Evolutionary conservation across 2,113 vertebrate species (phyloP).

Genomic region (Genyomyrus donnyi): DNA sequence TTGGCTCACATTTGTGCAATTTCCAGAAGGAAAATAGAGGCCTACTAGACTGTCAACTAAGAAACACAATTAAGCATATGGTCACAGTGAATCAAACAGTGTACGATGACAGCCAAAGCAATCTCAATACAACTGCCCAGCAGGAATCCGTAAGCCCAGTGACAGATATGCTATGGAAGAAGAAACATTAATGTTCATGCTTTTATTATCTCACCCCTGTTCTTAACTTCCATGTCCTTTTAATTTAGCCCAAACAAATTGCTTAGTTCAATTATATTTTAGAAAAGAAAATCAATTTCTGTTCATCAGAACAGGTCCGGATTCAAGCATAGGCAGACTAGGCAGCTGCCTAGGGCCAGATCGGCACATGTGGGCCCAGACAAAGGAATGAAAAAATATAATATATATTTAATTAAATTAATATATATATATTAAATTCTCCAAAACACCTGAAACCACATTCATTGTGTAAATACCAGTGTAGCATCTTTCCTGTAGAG

Average conservation of each 20-base stretch:
- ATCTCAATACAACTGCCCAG: background rate
- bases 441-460: background rate
- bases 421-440: background rate
- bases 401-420: background rate
- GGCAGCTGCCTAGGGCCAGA: background rate
- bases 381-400: background rate
- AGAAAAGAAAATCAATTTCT: background rate
- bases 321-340: background rate
- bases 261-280: background rate
- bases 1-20: background rate
- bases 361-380: background rate
- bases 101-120: background rate
- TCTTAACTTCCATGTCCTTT: background rate
- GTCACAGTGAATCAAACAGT: background rate
- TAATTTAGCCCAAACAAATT: background rate
- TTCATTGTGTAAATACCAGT: background rate
- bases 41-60: background rate
- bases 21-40: background rate
- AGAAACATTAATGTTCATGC: background rate
- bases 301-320: background rate
- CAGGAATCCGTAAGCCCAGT: background rate
- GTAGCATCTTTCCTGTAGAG: background rate
- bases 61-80: background rate
- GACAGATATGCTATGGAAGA: background rate
- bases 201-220: background rate